Evolutionary conservation across 2,113 vertebrate species (phyloP).

Genomic region (Hypomesus transpacificus): DNA sequence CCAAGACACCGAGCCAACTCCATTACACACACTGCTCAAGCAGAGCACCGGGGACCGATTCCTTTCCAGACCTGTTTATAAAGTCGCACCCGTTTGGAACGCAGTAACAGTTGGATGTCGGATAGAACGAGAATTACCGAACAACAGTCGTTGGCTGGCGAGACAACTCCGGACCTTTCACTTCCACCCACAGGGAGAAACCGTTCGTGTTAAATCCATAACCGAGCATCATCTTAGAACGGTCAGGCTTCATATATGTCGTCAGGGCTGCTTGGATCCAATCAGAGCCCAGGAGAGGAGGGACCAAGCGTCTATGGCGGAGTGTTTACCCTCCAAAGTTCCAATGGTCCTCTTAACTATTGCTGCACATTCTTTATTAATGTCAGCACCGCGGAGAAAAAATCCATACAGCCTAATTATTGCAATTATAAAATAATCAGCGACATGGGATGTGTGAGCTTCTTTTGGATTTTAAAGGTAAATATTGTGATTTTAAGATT

Average conservation of each 20-base stretch:
- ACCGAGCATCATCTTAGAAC: constrained; percentile 84
- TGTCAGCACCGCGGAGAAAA: constrained; percentile 27
- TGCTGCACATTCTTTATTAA: constrained; percentile 51
- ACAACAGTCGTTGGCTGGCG: constrained; percentile 32
- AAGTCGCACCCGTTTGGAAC: background rate
- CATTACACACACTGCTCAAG: constrained; percentile 27
- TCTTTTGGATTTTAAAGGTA: constrained; percentile 1
- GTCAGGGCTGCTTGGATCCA: constrained; percentile 77
- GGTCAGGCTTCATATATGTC: constrained; percentile 87
- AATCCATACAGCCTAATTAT: constrained; percentile 1
- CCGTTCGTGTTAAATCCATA: constrained; percentile 78
- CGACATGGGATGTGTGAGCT: background rate
- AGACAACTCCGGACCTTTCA: constrained; percentile 24
- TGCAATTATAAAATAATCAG: constrained; percentile 7
- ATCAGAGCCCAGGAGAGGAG: constrained; percentile 68
- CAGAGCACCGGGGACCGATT: constrained; percentile 8
- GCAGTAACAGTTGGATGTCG: background rate
- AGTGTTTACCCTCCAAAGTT: constrained; percentile 79
- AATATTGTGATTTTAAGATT: background rate
- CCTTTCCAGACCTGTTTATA: constrained; percentile 12
- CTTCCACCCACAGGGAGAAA: constrained; percentile 54
- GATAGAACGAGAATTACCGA: constrained; percentile 20
- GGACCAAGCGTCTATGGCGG: constrained; percentile 66
- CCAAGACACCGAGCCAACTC: constrained; percentile 32
- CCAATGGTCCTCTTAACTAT: constrained; percentile 71